Conservation (phyloP, 1,140 invertebrate genomes). For the Chironomus tepperi region DNA sequence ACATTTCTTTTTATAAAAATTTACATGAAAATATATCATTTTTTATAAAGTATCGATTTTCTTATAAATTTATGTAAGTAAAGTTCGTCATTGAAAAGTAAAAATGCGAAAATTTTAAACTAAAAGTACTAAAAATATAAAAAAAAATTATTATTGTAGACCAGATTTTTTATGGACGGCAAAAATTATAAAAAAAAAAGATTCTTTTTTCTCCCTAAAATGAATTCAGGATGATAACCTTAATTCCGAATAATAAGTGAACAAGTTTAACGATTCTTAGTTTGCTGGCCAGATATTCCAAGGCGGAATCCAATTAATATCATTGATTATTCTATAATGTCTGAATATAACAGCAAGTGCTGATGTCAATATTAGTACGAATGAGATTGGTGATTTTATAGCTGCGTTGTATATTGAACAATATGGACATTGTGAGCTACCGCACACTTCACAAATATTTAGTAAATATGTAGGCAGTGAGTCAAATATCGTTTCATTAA, state of each 20-base stretch:
- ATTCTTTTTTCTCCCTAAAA: not conserved
- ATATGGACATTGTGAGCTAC: constrained; percentile 94
- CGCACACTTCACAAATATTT: constrained; percentile 97
- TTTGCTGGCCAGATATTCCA: not conserved
- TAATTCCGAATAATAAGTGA: not conserved
- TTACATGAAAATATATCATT: not conserved
- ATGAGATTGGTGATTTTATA: constrained; percentile 29
- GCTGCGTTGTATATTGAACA: constrained; percentile 82
- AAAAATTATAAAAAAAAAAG: not conserved
- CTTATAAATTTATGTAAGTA: too few relatives aligned
- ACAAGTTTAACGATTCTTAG: not conserved
- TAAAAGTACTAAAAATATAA: not conserved
- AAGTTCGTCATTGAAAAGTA: too few relatives aligned
- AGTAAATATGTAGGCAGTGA: constrained; percentile 77
- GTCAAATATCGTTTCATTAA: constrained; percentile 90
- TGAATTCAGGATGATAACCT: too few relatives aligned
- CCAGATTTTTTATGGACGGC: constrained; percentile 18
- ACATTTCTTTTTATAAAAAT: not conserved
- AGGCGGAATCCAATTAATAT: constrained; percentile 26
- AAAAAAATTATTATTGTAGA: not conserved
- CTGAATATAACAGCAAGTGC: not conserved
- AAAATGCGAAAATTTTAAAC: too few relatives aligned
- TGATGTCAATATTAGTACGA: constrained; percentile 26
- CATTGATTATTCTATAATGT: constrained; percentile 32
- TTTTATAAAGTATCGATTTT: not conserved